Evolutionary conservation across 2,113 vertebrate genomes (phyloP).

Genomic region (Epinephelus lanceolatus): DNA sequence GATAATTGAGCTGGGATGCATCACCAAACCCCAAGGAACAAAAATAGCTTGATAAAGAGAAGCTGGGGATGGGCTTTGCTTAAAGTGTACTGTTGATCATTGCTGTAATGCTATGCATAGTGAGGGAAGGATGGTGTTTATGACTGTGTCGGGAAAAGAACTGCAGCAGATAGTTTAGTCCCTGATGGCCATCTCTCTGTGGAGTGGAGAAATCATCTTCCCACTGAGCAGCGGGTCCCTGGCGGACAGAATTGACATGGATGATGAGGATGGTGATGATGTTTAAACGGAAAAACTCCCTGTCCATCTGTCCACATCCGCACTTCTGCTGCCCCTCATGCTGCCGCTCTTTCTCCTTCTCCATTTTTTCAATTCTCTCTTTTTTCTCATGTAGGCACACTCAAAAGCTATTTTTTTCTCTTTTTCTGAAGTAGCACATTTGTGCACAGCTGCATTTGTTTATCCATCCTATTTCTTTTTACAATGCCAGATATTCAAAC

Average conservation of each 20-base stretch:
- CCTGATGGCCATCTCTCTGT: slow-evolving; percentile 79
- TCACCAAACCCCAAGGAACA: slow-evolving; percentile 62
- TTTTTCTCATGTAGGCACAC: not conserved
- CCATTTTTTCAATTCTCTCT: slow-evolving; percentile 4
- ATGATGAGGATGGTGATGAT: slow-evolving; percentile 83
- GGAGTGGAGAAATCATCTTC: slow-evolving; percentile 77
- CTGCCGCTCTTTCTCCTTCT: slow-evolving; percentile 21
- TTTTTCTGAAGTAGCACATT: not conserved
- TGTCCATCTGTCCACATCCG: slow-evolving; percentile 78
- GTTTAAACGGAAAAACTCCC: slow-evolving; percentile 69
- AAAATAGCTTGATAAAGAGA: slow-evolving; percentile 68
- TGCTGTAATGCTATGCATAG: slow-evolving; percentile 62
- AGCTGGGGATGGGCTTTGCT: slow-evolving; percentile 58
- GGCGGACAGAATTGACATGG: slow-evolving; percentile 75
- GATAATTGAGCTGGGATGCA: slow-evolving; percentile 79
- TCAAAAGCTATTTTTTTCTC: not conserved
- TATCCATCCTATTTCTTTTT: not conserved
- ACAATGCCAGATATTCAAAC: not conserved
- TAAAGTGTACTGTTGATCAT: slow-evolving; percentile 64
- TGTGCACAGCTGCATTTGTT: not conserved
- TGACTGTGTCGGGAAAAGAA: slow-evolving; percentile 66
- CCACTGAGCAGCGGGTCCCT: slow-evolving; percentile 72
- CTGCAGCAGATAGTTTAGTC: slow-evolving; percentile 75
- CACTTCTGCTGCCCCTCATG: slow-evolving; percentile 38
- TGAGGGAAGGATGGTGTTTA: slow-evolving; percentile 77